These are phyloP conservation scores for Mobula birostris DNA, from an alignment of 2,113 vertebrate species.

Conservation along the genomic window DNA sequence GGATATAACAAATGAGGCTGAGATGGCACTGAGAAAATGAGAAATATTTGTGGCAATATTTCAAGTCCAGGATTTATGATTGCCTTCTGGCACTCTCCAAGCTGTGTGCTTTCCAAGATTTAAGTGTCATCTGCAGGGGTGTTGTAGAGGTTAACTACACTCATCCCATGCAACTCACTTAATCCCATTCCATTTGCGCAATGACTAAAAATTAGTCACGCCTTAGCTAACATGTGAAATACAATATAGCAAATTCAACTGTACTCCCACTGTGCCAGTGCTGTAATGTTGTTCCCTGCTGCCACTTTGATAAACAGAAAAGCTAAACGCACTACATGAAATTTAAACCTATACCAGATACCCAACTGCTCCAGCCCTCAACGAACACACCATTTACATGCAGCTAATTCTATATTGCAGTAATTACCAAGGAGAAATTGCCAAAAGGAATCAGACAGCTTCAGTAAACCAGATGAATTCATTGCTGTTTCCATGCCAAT, in stretches of 20 bases:
- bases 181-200: neutral
- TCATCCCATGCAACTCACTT: neutral
- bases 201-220: constrained; percentile 11
- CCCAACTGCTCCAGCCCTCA: neutral
- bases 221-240: neutral
- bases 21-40: neutral
- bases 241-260: neutral
- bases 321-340: neutral
- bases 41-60: neutral
- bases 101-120: neutral
- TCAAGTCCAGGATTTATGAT: neutral
- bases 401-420: neutral
- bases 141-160: neutral
- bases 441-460: neutral
- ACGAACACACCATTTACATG: neutral
- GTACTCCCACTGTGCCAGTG: neutral
- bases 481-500: neutral
- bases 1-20: neutral
- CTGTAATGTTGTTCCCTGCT: neutral
- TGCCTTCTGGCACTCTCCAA: neutral
- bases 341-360: neutral
- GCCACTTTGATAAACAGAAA: neutral
- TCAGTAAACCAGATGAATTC: neutral
- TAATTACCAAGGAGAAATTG: neutral
- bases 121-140: neutral